Base-by-base conservation (phyloP, 2,113 vertebrate species). In the Naja naja region DNA sequence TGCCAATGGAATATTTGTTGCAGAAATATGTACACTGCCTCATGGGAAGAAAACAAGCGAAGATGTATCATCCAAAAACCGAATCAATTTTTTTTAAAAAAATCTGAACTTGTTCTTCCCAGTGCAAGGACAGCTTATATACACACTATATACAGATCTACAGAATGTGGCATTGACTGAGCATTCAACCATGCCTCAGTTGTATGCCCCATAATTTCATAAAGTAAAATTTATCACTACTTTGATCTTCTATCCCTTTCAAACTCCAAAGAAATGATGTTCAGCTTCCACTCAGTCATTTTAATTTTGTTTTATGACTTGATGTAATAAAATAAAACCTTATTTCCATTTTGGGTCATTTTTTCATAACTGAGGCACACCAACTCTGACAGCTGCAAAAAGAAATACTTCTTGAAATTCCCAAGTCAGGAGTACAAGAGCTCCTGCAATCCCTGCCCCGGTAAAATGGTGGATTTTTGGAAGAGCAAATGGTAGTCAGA, bases 371-470 rank as follows among this genome's bases (percentile, higher is more conserved):
- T 43, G 39, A 47, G 11, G 2, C 0, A 0, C 69, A 88, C 54
- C 89, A 93, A 12, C 25, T 23, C 87, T 69, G 93, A 52, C 85
- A 92, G 7, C 92, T 92, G 89, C 81, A 60, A 18, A 88, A 85
- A 86, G 87, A 39, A 49, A 4, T 85, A 3, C 39, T 87, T 85
- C 60, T 1, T 3, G 7, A 43, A 92, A 60, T 1, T 1, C 47
- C 56, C 55, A 69, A 53, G 27, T 53, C n/a, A 92, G 30, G 47
- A 90, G 45, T 16, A 64, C 45, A 0, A 2, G 54, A 87, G 30
- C 52, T 30, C 52, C 23, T 27, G 0, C 1, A 47, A 4, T 2
- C 7, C 52, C 27, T 49, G 56, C 34, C 18, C 10, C 7, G 0
- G 30, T 90, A 47, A 0, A 55, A 91, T 5, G 1, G 30, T 1